Percentiles rank a stretch among this genome's conserved stretches.
Evolutionary conservation across 1,140 invertebrate species (phyloP).

Genomic region (Psilanteris sp.): DNA sequence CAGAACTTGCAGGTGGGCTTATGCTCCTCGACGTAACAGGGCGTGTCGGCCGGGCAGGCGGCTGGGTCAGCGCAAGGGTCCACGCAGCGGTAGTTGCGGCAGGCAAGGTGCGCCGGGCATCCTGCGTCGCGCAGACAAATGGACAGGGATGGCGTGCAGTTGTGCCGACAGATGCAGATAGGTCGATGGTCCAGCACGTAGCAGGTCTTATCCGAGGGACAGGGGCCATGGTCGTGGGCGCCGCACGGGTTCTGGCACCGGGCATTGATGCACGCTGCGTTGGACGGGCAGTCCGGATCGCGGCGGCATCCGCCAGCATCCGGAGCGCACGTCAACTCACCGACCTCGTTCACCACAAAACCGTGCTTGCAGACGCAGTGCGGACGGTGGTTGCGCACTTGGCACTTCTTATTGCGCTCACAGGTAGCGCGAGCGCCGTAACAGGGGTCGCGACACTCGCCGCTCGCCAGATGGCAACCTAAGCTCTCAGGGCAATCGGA

Average conservation of each 20-base stretch:
- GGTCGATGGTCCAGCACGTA: constrained; percentile 91
- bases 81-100: constrained; percentile 92
- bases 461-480: constrained; percentile 84
- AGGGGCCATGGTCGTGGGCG: constrained; percentile 79
- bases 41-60: constrained; percentile 88
- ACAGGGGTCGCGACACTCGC: constrained; percentile 90
- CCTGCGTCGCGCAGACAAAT: constrained; percentile 93
- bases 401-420: constrained; percentile 90
- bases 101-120: constrained; percentile 90
- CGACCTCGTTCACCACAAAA: constrained; percentile 90
- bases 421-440: constrained; percentile 82
- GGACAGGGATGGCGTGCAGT: constrained; percentile 90
- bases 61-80: constrained; percentile 89
- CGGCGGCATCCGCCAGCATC: constrained; percentile 88
- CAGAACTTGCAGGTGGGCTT: constrained; percentile 96
- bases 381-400: constrained; percentile 90
- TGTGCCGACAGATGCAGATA: constrained; percentile 91
- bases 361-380: constrained; percentile 93
- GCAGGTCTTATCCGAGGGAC: constrained; percentile 89
- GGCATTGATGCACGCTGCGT: constrained; percentile 89
- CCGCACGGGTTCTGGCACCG: constrained; percentile 93
- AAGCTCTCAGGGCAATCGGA: constrained; percentile 87
- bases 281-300: constrained; percentile 91
- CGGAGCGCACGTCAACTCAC: constrained; percentile 90
- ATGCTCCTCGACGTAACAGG: constrained; percentile 95